phyloP scores from a whole-genome alignment of 2,888 invertebrate species.

The Bombylius discolor region DNA sequence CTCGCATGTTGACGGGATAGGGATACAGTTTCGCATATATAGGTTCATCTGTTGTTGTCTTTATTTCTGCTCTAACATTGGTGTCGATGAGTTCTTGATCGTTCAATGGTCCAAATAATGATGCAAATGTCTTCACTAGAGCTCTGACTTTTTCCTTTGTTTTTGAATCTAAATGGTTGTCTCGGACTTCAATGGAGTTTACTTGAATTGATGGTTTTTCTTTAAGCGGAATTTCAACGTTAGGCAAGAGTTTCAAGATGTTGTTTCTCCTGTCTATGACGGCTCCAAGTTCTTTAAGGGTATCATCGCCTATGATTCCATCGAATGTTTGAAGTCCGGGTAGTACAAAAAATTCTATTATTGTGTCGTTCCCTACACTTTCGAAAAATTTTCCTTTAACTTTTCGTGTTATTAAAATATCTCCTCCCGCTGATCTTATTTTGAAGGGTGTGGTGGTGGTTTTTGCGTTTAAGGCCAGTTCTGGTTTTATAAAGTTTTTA shows the following conservation, averaged over 20 bases:
- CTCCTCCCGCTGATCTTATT: constrained; percentile 1
- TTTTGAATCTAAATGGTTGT: background rate
- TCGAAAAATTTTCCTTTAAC: constrained; percentile 4
- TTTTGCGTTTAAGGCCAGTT: background rate
- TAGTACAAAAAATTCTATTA: background rate
- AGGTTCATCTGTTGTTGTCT: constrained; percentile 2
- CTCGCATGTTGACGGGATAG: constrained; percentile 1
- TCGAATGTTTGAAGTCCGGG: constrained; percentile 7
- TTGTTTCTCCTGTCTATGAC: constrained; percentile 2
- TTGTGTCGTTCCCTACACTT: constrained; percentile 3
- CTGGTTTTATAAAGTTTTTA: background rate
- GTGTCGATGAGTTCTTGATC: background rate
- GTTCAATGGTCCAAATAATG: constrained; percentile 2
- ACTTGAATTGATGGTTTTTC: constrained; percentile 7
- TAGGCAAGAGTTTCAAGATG: constrained; percentile 1
- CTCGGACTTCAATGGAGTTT: constrained; percentile 1
- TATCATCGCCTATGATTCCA: constrained; percentile 7
- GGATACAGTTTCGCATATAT: constrained; percentile 1
- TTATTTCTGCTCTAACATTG: constrained; percentile 4
- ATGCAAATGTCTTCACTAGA: background rate
- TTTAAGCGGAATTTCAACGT: constrained; percentile 8
- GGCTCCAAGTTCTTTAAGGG: constrained; percentile 3
- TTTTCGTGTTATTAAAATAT: background rate
- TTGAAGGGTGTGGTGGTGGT: background rate
- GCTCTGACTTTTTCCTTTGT: background rate